These are phyloP conservation scores for Panurus biarmicus DNA, from an alignment of 2,113 vertebrate genomes.

Conservation along the genomic window DNA sequence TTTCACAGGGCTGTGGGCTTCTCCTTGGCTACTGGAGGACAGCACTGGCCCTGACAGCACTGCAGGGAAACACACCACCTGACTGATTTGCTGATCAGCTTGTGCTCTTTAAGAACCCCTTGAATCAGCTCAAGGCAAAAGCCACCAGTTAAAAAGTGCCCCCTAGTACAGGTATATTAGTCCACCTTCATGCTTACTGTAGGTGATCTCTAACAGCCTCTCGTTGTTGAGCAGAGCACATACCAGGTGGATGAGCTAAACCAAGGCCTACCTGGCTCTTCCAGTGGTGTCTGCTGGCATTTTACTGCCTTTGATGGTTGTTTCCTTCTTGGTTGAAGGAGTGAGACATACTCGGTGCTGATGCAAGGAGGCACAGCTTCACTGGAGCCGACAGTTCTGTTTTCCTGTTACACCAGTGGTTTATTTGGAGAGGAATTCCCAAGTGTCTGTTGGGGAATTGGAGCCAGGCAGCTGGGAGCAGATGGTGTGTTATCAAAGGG, in stretches of 20 bases:
- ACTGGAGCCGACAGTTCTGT: background rate
- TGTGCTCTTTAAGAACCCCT: background rate
- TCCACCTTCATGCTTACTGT: rapidly evolving
- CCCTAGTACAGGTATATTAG: too few relatives aligned
- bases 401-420: background rate
- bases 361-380: background rate
- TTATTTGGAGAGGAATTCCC: background rate
- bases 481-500: constrained; percentile 1
- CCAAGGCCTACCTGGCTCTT: background rate
- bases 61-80: background rate
- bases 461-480: background rate
- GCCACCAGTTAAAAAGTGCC: background rate
- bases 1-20: background rate
- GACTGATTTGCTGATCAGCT: background rate
- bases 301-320: background rate
- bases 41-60: background rate
- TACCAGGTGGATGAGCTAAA: background rate
- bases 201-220: background rate
- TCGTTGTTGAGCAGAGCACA: rapidly evolving
- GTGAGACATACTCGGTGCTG: background rate
- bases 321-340: background rate
- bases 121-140: background rate
- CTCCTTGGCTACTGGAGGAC: background rate
- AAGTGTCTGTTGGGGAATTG: background rate
- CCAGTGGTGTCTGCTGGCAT: background rate